A percentile compares a stretch with the other conserved stretches of the same genome.
phyloP scores from a whole-genome alignment of 2,888 invertebrate species.

The Phengaris alcon region DNA sequence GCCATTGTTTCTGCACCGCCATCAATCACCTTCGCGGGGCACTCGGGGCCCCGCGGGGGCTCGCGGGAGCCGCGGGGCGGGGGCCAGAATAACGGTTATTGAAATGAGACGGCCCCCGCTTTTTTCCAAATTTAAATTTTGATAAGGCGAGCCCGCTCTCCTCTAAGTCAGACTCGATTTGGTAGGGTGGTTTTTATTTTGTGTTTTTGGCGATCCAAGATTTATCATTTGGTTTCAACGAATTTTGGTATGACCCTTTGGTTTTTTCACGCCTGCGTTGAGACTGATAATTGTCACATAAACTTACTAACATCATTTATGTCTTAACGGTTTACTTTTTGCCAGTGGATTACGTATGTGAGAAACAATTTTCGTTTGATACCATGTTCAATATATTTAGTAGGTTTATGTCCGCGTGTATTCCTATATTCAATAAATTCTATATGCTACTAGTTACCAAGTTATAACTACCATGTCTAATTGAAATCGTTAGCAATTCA shows the following conservation, averaged over 20 bases:
- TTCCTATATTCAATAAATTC: too few relatives aligned
- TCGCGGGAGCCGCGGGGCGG: conserved; percentile 44
- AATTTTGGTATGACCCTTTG: conserved; percentile 34
- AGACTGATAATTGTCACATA: conserved; percentile 25
- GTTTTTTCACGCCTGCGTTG: conserved; percentile 37
- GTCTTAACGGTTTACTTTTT: conserved; percentile 5
- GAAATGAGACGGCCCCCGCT: conserved; percentile 76
- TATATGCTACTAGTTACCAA: too few relatives aligned
- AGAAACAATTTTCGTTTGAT: not conserved
- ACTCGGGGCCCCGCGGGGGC: conserved; percentile 35
- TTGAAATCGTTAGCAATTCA: not conserved
- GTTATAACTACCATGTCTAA: not conserved
- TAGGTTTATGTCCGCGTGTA: not conserved
- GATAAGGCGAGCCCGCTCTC: conserved; percentile 77
- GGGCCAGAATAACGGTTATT: conserved; percentile 74
- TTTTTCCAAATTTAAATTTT: conserved; percentile 79
- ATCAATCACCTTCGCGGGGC: conserved; percentile 70
- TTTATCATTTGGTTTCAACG: conserved; percentile 43
- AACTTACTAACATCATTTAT: conserved; percentile 10
- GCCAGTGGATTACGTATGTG: not conserved
- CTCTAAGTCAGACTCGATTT: conserved; percentile 60
- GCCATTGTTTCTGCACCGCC: conserved; percentile 74
- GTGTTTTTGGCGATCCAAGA: conserved; percentile 52
- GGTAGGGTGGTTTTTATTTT: conserved; percentile 66
- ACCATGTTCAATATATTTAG: not conserved